Evolutionary conservation across 2,113 vertebrate genomes (phyloP), one percentile per base, ranked within the genome.

Genomic region (Menura novaehollandiae): DNA sequence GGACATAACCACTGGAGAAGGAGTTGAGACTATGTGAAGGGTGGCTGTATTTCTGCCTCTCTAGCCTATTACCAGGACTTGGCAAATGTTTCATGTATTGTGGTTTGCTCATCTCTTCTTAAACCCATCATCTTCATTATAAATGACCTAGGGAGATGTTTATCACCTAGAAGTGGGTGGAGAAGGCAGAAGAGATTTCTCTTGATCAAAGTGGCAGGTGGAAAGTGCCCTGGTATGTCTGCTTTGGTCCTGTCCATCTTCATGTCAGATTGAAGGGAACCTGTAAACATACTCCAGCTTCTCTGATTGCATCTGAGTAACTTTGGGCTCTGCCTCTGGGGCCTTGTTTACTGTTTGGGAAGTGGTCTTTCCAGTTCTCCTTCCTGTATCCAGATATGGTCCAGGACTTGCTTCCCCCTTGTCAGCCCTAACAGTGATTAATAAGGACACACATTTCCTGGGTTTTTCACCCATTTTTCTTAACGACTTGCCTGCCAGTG

Each of bases 391-490:
- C 11, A 23, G 66, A 19, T 84, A 56, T 53, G 46, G 66, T 59
- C 67, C 59, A 91, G 68, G 71, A 92, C 56, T 87, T 4, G 1
- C 43, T 82, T 84, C 9, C 9, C 47, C 74, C 74, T 58, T 89
- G 58, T 95, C 93, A 91, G 41, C 26, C 53, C 52, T 92, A 91
- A 91, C 62, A 76, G 81, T 97, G 96, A 97, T 97, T 96, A 96
- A 96, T 95, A 95, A 94, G 64, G 92, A 89, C 64, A 67, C 28
- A 37, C 7, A 46, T 85, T 91, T 95, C 73, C 80, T 66, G 64
- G 51, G 62, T 30, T 93, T 92, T 89, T 49, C 82, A 93, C 89
- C 84, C 83, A 89, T 95, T 96, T 97, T 97, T 91, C 88, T 95
- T 92, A 39, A 79, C 85, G 74, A 75, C 52, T 91, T 77, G 62